Conservation (phyloP, 92 coral and sea anemone genomes). For the Epizoanthus illoricatus region DNA sequence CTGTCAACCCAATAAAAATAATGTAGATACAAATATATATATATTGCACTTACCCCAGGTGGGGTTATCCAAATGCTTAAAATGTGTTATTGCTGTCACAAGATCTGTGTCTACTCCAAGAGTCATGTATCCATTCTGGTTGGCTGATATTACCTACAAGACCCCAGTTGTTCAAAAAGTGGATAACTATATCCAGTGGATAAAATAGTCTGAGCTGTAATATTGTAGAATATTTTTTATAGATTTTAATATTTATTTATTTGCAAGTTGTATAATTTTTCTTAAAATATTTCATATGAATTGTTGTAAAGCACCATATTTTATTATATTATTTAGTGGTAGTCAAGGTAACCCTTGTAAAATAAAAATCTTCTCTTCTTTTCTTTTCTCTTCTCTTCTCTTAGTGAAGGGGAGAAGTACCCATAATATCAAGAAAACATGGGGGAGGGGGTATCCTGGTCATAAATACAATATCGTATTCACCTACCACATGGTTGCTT, state of each 20-base stretch:
- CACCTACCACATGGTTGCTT: conserved; percentile 74
- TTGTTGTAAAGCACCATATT: no score
- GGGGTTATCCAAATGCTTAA: conserved; percentile 84
- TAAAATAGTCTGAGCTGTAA: no score
- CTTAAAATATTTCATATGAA: no score
- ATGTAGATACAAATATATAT: not conserved
- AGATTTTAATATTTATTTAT: no score
- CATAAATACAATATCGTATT: not conserved
- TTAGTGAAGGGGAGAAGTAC: not conserved
- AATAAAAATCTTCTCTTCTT: no score
- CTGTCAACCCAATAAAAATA: not conserved
- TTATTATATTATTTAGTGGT: no score
- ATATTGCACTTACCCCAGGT: conserved; percentile 63
- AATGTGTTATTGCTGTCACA: conserved; percentile 88
- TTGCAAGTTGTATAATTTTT: no score
- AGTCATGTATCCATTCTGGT: conserved; percentile 88
- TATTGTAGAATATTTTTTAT: no score
- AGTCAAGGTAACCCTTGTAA: no score
- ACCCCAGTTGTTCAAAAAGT: no score
- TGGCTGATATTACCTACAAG: conserved; percentile 85
- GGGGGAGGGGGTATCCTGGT: not conserved
- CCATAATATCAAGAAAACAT: not conserved
- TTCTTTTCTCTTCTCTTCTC: no score
- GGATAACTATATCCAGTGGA: no score
- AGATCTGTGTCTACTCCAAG: conserved; percentile 93